These are phyloP conservation scores for Corydoras sp. DNA, from an alignment of 2,113 vertebrate species.

Conservation along the genomic window DNA sequence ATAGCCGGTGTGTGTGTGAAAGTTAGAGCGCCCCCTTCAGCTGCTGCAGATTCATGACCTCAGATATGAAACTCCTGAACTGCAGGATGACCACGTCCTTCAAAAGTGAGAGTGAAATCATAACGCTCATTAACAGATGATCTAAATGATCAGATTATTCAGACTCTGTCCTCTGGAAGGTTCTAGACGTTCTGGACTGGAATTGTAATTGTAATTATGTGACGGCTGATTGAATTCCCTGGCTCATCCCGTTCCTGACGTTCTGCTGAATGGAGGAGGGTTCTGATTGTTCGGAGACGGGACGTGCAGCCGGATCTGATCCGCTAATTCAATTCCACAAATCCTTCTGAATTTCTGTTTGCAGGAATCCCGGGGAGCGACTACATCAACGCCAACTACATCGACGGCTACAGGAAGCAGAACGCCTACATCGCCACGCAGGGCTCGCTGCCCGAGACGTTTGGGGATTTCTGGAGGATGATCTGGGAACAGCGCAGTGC, in stretches of 20 bases:
- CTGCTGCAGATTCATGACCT: too few species aligned
- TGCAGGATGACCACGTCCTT: too few species aligned
- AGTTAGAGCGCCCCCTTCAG: too few species aligned
- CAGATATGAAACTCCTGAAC: too few species aligned
- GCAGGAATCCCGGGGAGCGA: constrained; percentile 95
- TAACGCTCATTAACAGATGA: too few species aligned
- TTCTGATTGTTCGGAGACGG: background rate
- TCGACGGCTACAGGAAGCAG: constrained; percentile 97
- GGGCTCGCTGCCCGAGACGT: constrained; percentile 90
- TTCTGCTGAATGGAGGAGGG: background rate
- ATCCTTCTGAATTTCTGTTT: constrained; percentile 38
- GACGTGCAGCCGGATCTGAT: background rate
- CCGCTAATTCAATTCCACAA: background rate
- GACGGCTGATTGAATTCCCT: background rate
- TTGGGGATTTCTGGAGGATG: constrained; percentile 99
- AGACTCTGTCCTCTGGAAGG: too few species aligned
- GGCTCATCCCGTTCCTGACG: background rate
- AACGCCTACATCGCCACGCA: constrained; percentile 97
- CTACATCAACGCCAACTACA: constrained; percentile 97
- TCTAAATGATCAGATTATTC: too few species aligned
- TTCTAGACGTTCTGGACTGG: too few species aligned
- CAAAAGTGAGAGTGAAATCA: too few species aligned
- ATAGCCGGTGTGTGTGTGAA: too few species aligned
- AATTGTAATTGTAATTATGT: too few species aligned
- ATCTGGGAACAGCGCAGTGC: constrained; percentile 97